phyloP scores from a whole-genome alignment of 2,888 invertebrate species.

The Ferrisia virgata region DNA sequence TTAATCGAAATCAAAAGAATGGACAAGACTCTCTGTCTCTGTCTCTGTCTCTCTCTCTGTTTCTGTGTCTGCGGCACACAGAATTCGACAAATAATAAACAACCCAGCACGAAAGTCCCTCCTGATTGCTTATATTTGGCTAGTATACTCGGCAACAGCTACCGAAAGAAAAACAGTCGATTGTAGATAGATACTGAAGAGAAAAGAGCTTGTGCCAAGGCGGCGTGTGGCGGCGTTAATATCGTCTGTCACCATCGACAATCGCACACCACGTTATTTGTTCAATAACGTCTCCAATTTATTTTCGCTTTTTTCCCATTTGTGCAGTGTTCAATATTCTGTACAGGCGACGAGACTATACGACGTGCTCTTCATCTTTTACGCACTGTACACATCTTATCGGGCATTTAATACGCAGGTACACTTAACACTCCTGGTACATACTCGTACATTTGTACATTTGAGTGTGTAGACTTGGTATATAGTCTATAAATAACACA shows the following conservation, averaged over 20 bases:
- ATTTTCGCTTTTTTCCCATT: constrained; percentile 10
- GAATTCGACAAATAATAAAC: background rate
- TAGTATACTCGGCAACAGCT: background rate
- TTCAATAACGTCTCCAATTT: constrained; percentile 11
- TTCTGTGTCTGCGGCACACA: no score
- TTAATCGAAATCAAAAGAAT: background rate
- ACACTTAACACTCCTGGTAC: no score
- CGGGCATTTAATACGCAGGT: background rate
- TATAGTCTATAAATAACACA: no score
- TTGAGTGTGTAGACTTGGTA: no score
- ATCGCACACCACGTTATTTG: background rate
- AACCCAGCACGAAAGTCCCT: background rate
- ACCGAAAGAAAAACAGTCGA: background rate
- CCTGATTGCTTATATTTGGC: background rate
- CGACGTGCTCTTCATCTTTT: background rate
- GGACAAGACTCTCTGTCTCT: no score
- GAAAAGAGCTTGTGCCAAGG: background rate
- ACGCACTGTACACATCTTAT: background rate
- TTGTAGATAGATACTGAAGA: background rate
- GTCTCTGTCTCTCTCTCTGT: no score
- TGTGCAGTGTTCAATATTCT: background rate
- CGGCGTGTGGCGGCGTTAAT: background rate
- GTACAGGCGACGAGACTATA: no score
- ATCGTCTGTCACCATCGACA: constrained; percentile 4
- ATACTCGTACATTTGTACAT: no score